phyloP scores from a whole-genome alignment of 2,888 invertebrate genomes.

The Meta bourneti region DNA sequence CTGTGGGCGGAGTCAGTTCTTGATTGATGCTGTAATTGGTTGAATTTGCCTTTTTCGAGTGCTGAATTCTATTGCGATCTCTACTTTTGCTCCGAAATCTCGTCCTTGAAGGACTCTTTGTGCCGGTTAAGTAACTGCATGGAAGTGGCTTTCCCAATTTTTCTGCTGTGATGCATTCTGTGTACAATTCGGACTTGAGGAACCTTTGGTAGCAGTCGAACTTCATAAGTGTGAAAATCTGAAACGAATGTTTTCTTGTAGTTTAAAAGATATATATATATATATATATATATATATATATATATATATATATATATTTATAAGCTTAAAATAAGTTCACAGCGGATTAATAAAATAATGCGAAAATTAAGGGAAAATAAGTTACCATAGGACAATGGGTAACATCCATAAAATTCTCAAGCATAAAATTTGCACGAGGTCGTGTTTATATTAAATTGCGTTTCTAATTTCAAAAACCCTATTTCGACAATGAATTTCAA shows the following conservation, averaged over 20 bases:
- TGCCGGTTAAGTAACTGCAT: constrained; percentile 10
- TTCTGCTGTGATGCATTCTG: constrained; percentile 51
- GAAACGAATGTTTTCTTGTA: neutral
- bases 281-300: no score
- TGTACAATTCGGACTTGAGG: constrained; percentile 60
- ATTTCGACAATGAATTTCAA: no score
- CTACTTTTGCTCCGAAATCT: constrained; percentile 69
- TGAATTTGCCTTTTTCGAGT: constrained; percentile 51
- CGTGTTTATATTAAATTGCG: no score
- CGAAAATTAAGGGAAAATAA: no score
- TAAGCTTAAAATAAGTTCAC: no score
- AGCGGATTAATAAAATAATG: no score
- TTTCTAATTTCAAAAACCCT: no score
- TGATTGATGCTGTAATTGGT: constrained; percentile 30
- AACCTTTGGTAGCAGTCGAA: constrained; percentile 74
- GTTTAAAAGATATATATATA: neutral
- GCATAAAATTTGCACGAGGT: no score
- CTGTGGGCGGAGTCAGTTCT: constrained; percentile 1
- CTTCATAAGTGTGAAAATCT: constrained; percentile 68
- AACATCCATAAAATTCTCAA: no score
- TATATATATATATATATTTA: no score
- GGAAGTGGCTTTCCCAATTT: constrained; percentile 64
- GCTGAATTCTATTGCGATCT: constrained; percentile 33
- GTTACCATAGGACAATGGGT: no score
- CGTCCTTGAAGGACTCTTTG: constrained; percentile 43